A percentile compares a stretch with the other conserved stretches of the same genome.
phyloP scores from a whole-genome alignment of 2,888 invertebrate species.

The Mimachlamys varia region DNA sequence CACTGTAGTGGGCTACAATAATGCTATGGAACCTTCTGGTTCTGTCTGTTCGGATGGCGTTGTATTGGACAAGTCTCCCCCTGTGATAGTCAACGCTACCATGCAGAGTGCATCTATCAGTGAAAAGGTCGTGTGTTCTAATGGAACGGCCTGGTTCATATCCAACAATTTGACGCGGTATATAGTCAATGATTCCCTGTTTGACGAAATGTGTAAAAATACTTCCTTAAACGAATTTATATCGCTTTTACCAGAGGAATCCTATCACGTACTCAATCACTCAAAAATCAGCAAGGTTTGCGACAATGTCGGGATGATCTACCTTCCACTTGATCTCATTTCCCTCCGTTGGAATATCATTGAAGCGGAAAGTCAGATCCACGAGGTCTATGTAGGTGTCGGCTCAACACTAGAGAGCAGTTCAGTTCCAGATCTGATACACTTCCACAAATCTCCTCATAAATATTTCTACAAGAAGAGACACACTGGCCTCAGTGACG shows the following conservation, averaged over 20 bases:
- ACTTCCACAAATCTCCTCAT: constrained; percentile 53
- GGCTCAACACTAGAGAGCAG: constrained; percentile 38
- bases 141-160: constrained; percentile 51
- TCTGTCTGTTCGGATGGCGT: constrained; percentile 72
- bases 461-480: constrained; percentile 47
- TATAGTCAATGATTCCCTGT: background rate
- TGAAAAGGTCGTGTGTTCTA: constrained; percentile 52
- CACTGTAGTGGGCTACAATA: constrained; percentile 69
- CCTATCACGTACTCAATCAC: background rate
- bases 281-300: background rate
- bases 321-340: constrained; percentile 58
- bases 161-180: constrained; percentile 45
- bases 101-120: constrained; percentile 50
- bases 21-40: constrained; percentile 62
- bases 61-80: constrained; percentile 58
- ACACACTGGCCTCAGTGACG: constrained; percentile 55
- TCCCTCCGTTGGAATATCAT: constrained; percentile 54
- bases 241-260: background rate
- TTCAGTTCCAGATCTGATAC: constrained; percentile 51
- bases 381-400: constrained; percentile 58
- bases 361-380: constrained; percentile 60
- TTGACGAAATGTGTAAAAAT: background rate
- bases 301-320: constrained; percentile 44
- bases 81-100: constrained; percentile 52
- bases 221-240: background rate